phyloP scores from a whole-genome alignment of 2,113 vertebrate species.

The Phyllopteryx taeniolatus region DNA sequence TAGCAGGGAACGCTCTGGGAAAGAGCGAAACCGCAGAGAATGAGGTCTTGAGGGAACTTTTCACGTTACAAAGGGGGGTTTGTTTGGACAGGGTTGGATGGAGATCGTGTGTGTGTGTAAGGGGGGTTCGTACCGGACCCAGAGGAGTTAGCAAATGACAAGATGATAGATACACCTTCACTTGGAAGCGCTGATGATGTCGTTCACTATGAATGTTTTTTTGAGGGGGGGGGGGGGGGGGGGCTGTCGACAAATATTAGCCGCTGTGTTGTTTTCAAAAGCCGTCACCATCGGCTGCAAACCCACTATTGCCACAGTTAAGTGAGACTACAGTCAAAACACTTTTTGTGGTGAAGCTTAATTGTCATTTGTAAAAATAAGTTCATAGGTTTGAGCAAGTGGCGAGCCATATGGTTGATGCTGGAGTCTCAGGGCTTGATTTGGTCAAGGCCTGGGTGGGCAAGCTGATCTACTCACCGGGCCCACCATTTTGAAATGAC shows the following conservation, averaged over 20 bases:
- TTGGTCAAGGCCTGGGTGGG: too few species aligned
- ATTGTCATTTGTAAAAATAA: too few species aligned
- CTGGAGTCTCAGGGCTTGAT: background rate
- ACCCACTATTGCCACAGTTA: too few species aligned
- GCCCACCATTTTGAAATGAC: background rate
- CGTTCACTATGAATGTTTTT: background rate
- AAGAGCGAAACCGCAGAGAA: constrained; percentile 36
- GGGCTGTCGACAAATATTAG: too few species aligned
- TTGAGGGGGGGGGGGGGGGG: too few species aligned
- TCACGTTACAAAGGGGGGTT: constrained; percentile 35
- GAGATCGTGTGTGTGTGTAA: background rate
- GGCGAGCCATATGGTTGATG: background rate
- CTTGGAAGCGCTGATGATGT: background rate
- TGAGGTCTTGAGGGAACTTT: constrained; percentile 7
- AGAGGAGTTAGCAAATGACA: constrained; percentile 30
- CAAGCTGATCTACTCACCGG: background rate
- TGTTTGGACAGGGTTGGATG: constrained; percentile 29
- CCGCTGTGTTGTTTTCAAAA: too few species aligned
- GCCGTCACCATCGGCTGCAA: too few species aligned
- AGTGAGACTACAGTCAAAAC: too few species aligned
- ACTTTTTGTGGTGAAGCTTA: too few species aligned
- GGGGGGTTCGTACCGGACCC: background rate
- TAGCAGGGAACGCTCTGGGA: constrained; percentile 31
- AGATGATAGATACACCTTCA: constrained; percentile 6
- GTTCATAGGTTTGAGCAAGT: too few species aligned